A percentile compares a stretch with the other conserved stretches of the same genome.
Conservation (phyloP, 2,888 invertebrate genomes). For the Drosophila falleni region DNA sequence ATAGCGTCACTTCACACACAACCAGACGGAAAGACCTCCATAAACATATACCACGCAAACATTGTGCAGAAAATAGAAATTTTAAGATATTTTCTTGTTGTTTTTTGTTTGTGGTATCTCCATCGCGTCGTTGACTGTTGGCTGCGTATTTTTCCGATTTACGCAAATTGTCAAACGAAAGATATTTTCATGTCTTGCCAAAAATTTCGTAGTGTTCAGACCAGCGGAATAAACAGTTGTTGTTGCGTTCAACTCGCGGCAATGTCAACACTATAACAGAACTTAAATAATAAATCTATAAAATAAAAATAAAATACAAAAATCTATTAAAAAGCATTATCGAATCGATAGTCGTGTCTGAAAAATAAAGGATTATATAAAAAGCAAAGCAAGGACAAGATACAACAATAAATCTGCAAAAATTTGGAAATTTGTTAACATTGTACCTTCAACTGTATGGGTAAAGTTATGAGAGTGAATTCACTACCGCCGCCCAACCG, state of each 20-base stretch:
- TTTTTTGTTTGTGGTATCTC: slow-evolving; percentile 24
- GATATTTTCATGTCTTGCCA: slow-evolving; percentile 73
- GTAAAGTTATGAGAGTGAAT: slow-evolving; percentile 83
- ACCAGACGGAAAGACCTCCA: slow-evolving; percentile 22
- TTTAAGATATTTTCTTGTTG: slow-evolving; percentile 19
- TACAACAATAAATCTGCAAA: not conserved
- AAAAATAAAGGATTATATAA: slow-evolving; percentile 3
- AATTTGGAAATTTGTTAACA: slow-evolving; percentile 30
- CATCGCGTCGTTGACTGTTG: slow-evolving; percentile 16
- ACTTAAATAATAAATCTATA: slow-evolving; percentile 19
- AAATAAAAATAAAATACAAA: slow-evolving; percentile 8
- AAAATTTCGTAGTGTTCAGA: slow-evolving; percentile 47
- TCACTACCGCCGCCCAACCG: slow-evolving; percentile 59
- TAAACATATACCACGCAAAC: slow-evolving; percentile 5
- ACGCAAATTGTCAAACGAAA: slow-evolving; percentile 60
- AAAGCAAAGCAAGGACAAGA: not conserved
- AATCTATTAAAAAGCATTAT: slow-evolving; percentile 16
- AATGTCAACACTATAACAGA: slow-evolving; percentile 62
- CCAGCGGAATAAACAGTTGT: slow-evolving; percentile 58
- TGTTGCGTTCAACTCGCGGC: slow-evolving; percentile 42
- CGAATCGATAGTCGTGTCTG: slow-evolving; percentile 4
- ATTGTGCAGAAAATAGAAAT: slow-evolving; percentile 38
- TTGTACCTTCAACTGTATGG: slow-evolving; percentile 70
- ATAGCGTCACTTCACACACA: slow-evolving; percentile 29
- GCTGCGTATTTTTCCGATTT: slow-evolving; percentile 29